A percentile compares a stretch with the other conserved stretches of the same genome.
These are phyloP conservation scores for Drosophila novamexicana DNA, from an alignment of 1,140 invertebrate genomes.

Conservation along the genomic window DNA sequence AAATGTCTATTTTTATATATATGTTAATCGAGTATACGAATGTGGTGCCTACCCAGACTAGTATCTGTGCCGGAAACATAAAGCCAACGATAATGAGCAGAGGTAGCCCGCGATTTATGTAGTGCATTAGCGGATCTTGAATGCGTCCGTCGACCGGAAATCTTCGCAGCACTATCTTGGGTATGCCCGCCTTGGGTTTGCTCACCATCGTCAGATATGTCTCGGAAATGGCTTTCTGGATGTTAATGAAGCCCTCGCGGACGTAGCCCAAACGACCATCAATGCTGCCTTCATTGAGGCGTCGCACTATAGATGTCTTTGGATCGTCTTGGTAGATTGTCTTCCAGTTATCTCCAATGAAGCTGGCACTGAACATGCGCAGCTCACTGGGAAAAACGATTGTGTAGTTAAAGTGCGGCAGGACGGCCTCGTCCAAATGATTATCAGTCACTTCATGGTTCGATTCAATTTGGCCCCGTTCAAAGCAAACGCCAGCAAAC, in stretches of 20 bases:
- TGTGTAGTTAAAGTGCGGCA: constrained; percentile 42
- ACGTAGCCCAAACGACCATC: constrained; percentile 58
- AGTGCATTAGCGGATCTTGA: constrained; percentile 36
- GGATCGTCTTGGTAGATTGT: constrained; percentile 55
- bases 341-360: constrained; percentile 52
- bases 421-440: background rate
- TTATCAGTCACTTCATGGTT: background rate
- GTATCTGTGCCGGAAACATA: constrained; percentile 57
- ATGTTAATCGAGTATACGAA: background rate
- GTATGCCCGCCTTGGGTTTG: background rate
- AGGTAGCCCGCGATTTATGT: constrained; percentile 24
- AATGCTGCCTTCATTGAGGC: constrained; percentile 23
- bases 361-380: constrained; percentile 13
- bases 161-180: constrained; percentile 41
- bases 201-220: constrained; percentile 24
- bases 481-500: constrained; percentile 62
- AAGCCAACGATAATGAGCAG: constrained; percentile 55
- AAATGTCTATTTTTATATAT: background rate
- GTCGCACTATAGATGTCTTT: background rate
- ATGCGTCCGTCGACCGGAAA: constrained; percentile 47
- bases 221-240: constrained; percentile 57
- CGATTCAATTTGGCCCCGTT: background rate
- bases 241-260: constrained; percentile 58
- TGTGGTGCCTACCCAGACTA: constrained; percentile 43
- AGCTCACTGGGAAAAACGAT: constrained; percentile 63